Evolutionary conservation across 2,113 vertebrate species (phyloP), one percentile per base, ranked within the genome.

Genomic region (Crotalus helleri): DNA sequence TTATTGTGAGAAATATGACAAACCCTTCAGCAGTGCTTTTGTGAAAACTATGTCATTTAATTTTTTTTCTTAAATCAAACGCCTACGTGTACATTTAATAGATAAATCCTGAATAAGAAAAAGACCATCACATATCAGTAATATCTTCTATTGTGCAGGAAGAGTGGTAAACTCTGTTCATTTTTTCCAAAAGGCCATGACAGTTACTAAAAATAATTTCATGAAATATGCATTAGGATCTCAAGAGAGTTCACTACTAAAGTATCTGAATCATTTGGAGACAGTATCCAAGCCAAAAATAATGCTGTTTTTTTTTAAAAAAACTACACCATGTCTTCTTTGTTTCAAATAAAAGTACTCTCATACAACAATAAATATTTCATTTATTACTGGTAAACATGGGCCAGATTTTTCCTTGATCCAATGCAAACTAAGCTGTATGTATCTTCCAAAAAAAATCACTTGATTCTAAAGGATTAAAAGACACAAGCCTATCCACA

Each of bases 171-270:
- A 54, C 53, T 91, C 90, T 92, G 81, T 93, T 95, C 94, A 81
- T 95, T 49, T 90, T 95, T 95, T 92, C 93, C 88, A 95, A 94
- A 96, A 94, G 92, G 74, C 92, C 92, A 24, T 94, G 33, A 7
- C 85, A 95, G 93, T 91, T 93, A 94, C 95, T 95, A 95, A 95
- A 95, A 96, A 93, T 95, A 95, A 95, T 74, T 59, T 44, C 59
- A 94, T 33, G 53, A 94, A 96, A 94, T 61, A 95, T 91, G 57
- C 93, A 93, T 58, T 49, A 93, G 53, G 88, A 95, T 94, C 92
- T 94, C 94, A 89, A 93, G 92, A 95, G 61, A 61, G 21, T 88
- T 94, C 91, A 89, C 91, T 92, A 95, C 74, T 94, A 93, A 93
- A 93, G 92, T 90, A 59, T 69, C n/a, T 88, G 23, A 58, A 91